Evolutionary conservation across 2,888 invertebrate species (phyloP), one percentile per base, ranked within the genome.

Genomic region (Ecdyonurus torrentis): DNA sequence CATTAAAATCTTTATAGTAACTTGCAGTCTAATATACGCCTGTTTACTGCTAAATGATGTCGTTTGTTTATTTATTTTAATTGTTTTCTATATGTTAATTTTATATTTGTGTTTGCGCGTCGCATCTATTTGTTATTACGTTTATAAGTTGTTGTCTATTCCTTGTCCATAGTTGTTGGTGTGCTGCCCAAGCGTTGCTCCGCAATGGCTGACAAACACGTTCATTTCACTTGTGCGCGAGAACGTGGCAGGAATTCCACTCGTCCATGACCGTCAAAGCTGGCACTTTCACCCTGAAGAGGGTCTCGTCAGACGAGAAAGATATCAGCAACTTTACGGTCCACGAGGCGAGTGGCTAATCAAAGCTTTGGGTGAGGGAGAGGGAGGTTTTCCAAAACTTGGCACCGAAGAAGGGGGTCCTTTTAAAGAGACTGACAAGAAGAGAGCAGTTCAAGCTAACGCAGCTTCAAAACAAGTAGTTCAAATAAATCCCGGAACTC

Each of bases 241-340:
- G 23, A 63, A 23, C 59, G 59, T 63, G 23, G 59, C 59, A 7
- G 63, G 63, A 2, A 23, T 59, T n/a, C 63, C 63, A 2, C 20
- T 63, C 23, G 52, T 59, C 18, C 58, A 52, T 52, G 24, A 59
- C 23, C 58, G n/a, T 19, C 63, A 63, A 59, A 23, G n/a, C 15
- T 59, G 52, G 23, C 59, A 15, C 7, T 63, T 63, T 50, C 52
- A 63, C 52, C 63, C 63, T n/a, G 63, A 63, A n/a, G 63, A 58
- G 1, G 63, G 63, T 1, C 52, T 59, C 2, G 52, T 19, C 59
- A 37, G 63, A 50, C 58, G 63, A n/a, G 23, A 25, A 15, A 25
- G 52, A 23, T 63, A 58, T 23, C 23, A 50, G 19, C 22, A 58
- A 19, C 23, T 59, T 24, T 37, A 59, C 52, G 63, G 63, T 19